Percentiles rank a stretch among this genome's conserved stretches.
These are phyloP conservation scores for Callyntrura sp. DNA, from an alignment of 2,888 invertebrate species.

Conservation along the genomic window DNA sequence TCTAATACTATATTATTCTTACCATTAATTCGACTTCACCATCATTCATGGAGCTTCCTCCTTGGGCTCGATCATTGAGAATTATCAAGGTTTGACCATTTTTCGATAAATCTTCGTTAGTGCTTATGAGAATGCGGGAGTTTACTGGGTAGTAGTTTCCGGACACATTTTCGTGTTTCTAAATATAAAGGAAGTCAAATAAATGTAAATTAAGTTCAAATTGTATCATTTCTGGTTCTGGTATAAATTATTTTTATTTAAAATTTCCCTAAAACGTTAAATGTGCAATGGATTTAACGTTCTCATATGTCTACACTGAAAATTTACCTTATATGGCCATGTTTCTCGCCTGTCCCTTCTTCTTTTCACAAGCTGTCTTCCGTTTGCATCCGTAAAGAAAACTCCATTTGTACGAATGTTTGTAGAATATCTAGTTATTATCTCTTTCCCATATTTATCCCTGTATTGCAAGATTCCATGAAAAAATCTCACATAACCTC, in stretches of 20 bases:
- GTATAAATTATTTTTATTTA: too few relatives aligned
- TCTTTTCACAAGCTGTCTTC: conserved; percentile 93
- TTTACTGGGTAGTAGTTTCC: conserved; percentile 98
- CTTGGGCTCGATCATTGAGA: conserved; percentile 92
- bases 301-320: conserved; percentile 17
- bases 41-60: conserved; percentile 91
- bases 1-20: conserved; percentile 39
- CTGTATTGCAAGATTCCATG: too few relatives aligned
- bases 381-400: conserved; percentile 98
- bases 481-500: too few relatives aligned
- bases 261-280: not conserved
- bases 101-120: conserved; percentile 66
- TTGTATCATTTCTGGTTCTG: too few relatives aligned
- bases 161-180: conserved; percentile 89
- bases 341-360: conserved; percentile 90
- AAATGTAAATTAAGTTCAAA: too few relatives aligned
- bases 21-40: conserved; percentile 93
- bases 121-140: conserved; percentile 89
- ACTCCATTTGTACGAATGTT: conserved; percentile 88
- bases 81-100: conserved; percentile 86
- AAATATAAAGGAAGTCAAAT: conserved; percentile 1
- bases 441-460: conserved; percentile 91
- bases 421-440: conserved; percentile 91
- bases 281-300: not conserved
- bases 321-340: conserved; percentile 87